Percentiles rank a stretch among this genome's conserved stretches.
Evolutionary conservation across 2,797 vertebrate genomes (phyloP).

Genomic region (Melanitta fusca): DNA sequence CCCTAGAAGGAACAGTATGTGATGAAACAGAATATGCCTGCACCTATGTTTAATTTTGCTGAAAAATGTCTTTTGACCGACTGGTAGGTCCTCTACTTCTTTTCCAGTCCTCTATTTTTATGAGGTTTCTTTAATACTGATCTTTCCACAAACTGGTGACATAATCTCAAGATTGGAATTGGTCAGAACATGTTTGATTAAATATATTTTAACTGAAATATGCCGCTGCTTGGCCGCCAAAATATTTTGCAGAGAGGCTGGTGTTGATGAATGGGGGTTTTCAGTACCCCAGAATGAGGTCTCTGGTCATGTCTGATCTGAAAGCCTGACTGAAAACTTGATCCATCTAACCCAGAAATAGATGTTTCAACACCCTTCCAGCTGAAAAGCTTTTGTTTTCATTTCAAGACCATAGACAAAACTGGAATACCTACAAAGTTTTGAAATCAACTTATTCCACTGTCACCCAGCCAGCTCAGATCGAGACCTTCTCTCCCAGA

Average conservation of each 20-base stretch:
- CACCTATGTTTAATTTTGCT: slow-evolving; percentile 62
- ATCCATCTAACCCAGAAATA: slow-evolving; percentile 48
- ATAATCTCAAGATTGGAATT: slow-evolving; percentile 24
- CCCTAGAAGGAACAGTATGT: slow-evolving; percentile 54
- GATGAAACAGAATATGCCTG: slow-evolving; percentile 54
- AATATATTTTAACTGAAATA: slow-evolving; percentile 51
- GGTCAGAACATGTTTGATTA: slow-evolving; percentile 15
- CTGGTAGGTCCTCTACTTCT: slow-evolving; percentile 21
- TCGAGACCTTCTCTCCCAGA: not conserved
- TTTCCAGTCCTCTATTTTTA: slow-evolving; percentile 46
- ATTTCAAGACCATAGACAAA: not conserved
- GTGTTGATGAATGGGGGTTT: slow-evolving; percentile 21
- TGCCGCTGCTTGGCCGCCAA: not conserved
- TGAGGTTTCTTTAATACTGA: not conserved
- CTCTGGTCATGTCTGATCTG: not conserved
- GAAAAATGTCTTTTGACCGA: slow-evolving; percentile 28
- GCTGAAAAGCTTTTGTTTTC: slow-evolving; percentile 41
- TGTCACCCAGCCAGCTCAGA: not conserved
- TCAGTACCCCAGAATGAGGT: not conserved
- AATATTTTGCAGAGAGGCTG: not conserved
- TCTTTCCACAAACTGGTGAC: slow-evolving; percentile 39
- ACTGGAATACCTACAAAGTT: not conserved
- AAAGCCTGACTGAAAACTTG: not conserved
- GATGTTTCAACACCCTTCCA: slow-evolving; percentile 47
- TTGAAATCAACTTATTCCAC: not conserved